Evolutionary conservation across 2,888 invertebrate species (phyloP), one percentile per base, ranked within the genome.

Genomic region (Disparrhopalites patrizii): DNA sequence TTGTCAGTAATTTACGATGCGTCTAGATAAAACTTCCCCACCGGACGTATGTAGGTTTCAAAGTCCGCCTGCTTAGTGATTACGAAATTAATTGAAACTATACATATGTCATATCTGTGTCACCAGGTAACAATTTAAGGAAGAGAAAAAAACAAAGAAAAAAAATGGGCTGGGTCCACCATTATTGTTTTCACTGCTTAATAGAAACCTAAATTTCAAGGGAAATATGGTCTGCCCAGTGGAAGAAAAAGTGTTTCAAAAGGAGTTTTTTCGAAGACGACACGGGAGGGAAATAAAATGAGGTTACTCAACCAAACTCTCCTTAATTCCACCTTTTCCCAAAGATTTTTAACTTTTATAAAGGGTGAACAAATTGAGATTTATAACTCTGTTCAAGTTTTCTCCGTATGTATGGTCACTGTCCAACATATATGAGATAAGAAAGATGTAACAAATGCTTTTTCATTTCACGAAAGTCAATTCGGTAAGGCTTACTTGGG

Each of bases 281-380:
- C 18, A 28, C 27, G 38, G 58, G 58, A 58, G 43, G 25, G 28
- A 50, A 61, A 33, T 18, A 7, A 61, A 51, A 61, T 50, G 36
- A 50, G 51, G 60, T 28, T 50, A 31, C 8, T 10, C 36, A 36
- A 36, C 8, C 8, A n/a, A 52, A 61, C 61, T 61, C 61, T 61
- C 61, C 61, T 61, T 51, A 36, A 50, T 61, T 61, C 52, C 25
- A 54, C 31, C 40, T 20, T 18, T 36, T 13, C 8, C 36, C 36
- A 36, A 8, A 15, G 10, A 40, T n/a, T 36, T 36, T 36, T 36
- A 36, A 36, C 36, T 36, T 13, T 13, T 36, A 20, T 3, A 40
- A 40, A 40, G 40, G 40, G n/a, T n/a, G n/a, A n/a, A n/a, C n/a
- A n/a, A n/a, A n/a, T n/a, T n/a, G n/a, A n/a, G n/a, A n/a, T n/a